Base-by-base conservation (phyloP, 2,888 invertebrate genomes). In the Diaphora mendica region DNA sequence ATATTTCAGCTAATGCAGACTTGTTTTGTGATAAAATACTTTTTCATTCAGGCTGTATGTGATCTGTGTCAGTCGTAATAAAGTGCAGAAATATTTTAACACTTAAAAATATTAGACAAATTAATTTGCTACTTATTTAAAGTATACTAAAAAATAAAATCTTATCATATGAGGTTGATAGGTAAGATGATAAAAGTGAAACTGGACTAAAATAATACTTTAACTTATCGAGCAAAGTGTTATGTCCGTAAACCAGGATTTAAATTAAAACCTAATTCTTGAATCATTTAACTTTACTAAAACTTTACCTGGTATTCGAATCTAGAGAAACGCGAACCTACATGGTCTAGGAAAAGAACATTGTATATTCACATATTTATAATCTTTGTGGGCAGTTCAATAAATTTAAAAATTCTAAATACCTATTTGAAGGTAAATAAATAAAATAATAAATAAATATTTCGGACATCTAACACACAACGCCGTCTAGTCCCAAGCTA, bases 71-170 rank as follows among this genome's bases (percentile, higher is more conserved):
- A 68, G 30, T 23, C 48, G n/a, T 30, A 51, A 9, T 48, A 23
- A 51, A 42, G 48, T 67, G 48, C 30, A 67, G 51, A 68, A 68
- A 35, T 35, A 55, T 51, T n/a, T 68, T 51, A 68, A 33, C 13
- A 35, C 20, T 44, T 55, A 55, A 17, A 20, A 48, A 48, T 23
- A 26, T 30, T 67, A 33, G 48, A 23, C 48, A 68, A 48, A 35
- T 68, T 68, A 68, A 35, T 48, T 68, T 35, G 68, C 55, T 55
- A 44, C 48, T 67, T 67, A 67, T 15, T 26, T 26, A 26, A 26
- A 66, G 5, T 42, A 67, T 23, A 67, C 23, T 44, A 48, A 67
- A 13, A 30, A 48, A 39, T 30, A 67, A 9, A 48, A 48, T 4
- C 30, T 33, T 48, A 33, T 67, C 48, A 67, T 67, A 67, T 67